Evolutionary conservation across 2,888 invertebrate species (phyloP).

Genomic region (Leptopilina drosophilae): DNA sequence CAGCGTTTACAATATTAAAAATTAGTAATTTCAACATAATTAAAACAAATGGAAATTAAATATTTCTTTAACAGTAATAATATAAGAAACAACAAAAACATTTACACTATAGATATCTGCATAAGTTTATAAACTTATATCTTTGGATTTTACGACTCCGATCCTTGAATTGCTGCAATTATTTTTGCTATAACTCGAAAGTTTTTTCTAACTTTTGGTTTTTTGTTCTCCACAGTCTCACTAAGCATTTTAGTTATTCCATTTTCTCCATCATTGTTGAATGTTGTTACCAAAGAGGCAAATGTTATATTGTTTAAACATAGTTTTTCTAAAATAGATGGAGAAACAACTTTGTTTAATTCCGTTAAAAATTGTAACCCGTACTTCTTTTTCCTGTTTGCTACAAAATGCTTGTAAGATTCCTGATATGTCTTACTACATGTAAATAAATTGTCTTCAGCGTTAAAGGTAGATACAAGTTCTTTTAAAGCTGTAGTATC

Average conservation of each 20-base stretch:
- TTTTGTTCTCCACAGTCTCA: background rate
- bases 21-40: background rate
- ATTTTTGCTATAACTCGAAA: background rate
- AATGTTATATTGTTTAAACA: no score
- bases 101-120: background rate
- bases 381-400: no score
- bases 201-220: background rate
- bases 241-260: background rate
- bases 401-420: no score
- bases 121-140: background rate
- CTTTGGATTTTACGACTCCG: background rate
- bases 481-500: slow-evolving; percentile 42
- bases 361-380: no score
- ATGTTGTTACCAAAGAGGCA: slow-evolving; percentile 37
- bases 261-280: slow-evolving; percentile 38
- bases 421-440: background rate
- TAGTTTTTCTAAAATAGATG: no score
- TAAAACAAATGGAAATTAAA: background rate
- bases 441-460: slow-evolving; percentile 25
- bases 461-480: slow-evolving; percentile 18
- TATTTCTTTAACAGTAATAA: background rate
- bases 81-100: background rate
- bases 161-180: background rate
- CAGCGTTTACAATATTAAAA: background rate
- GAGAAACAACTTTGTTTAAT: no score